These are phyloP conservation scores for Arvicanthis niloticus DNA, from an alignment of 2,113 vertebrate genomes.

Conservation along the genomic window DNA sequence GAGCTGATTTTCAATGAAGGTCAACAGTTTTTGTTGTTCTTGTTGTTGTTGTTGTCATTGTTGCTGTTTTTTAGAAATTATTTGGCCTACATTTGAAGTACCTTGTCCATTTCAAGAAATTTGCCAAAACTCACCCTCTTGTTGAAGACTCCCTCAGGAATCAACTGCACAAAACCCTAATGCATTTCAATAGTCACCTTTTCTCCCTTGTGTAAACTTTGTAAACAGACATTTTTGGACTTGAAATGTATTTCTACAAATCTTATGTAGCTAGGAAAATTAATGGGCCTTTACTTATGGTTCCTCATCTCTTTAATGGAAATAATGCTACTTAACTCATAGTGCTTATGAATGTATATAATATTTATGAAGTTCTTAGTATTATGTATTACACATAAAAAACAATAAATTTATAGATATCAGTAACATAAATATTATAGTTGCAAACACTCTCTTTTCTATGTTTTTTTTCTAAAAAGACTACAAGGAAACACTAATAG, in stretches of 20 bases:
- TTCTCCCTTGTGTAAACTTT: background rate
- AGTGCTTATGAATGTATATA: slow-evolving; percentile 20
- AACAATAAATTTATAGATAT: background rate
- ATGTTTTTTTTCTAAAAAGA: slow-evolving; percentile 24
- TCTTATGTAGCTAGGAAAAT: background rate
- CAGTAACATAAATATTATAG: background rate
- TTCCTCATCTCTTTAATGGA: background rate
- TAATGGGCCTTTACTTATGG: background rate
- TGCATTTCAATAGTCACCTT: background rate
- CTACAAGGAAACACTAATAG: background rate
- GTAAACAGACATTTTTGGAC: slow-evolving; percentile 29
- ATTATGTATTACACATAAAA: background rate
- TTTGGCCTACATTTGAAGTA: background rate
- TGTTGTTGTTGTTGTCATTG: no score
- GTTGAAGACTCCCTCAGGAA: background rate
- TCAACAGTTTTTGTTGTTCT: no score
- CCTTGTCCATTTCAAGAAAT: background rate
- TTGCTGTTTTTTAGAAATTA: slow-evolving; percentile 17
- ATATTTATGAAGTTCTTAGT: background rate
- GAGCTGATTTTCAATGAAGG: background rate
- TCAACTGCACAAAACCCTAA: background rate
- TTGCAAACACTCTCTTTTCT: slow-evolving; percentile 11
- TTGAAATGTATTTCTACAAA: slow-evolving; percentile 40
- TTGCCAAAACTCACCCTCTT: background rate
- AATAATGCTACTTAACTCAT: slow-evolving; percentile 5